Base-by-base conservation (phyloP, 2,888 invertebrate species). In the Campopleginae sp. region DNA sequence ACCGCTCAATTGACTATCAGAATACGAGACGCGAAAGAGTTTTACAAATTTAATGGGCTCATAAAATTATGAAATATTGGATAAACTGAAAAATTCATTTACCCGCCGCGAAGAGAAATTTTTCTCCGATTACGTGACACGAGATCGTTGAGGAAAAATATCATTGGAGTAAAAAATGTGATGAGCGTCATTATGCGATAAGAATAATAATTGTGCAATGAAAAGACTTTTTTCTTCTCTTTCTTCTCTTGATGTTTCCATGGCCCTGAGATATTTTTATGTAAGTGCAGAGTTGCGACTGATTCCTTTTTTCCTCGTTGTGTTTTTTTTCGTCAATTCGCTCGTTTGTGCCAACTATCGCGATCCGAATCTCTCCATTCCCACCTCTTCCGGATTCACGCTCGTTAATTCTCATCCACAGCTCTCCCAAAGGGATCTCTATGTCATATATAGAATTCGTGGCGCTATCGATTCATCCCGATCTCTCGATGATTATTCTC, bases 311-410 rank as follows among this genome's bases (percentile, higher is more conserved):
- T 14, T 1, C 27, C 17, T 8, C 31, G 12, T 23, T 79, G 61
- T 78, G 42, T 78, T 79, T 79, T 79, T 54, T 78, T 70, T 70
- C 19, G 77, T 54, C 77, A 66, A 66, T 77, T 54, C 33, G 38
- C 70, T 27, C 66, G 38, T 68, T 48, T 38, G 48, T 63, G 12
- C 65, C 10, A 23, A 46, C 71, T 54, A 75, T 71, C 80, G 68
- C 63, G 74, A 84, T 80, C 61, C 65, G 58, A 54, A 84, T 84
- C 84, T 81, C 81, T 46, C 61, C 31, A 19, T 58, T 61, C 82
- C 85, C 86, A 86, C 83, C 87, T 81, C 79, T 87, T 87, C 87
- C 87, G 86, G 82, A 85, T 87, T 84, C 82, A 84, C 83, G 86
- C 81, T 86, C 81, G 81, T 87, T 87, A 87, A 86, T 82, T 85